Evolutionary conservation across 2,888 invertebrate species (phyloP).

Genomic region (Drosophila fungiperda): DNA sequence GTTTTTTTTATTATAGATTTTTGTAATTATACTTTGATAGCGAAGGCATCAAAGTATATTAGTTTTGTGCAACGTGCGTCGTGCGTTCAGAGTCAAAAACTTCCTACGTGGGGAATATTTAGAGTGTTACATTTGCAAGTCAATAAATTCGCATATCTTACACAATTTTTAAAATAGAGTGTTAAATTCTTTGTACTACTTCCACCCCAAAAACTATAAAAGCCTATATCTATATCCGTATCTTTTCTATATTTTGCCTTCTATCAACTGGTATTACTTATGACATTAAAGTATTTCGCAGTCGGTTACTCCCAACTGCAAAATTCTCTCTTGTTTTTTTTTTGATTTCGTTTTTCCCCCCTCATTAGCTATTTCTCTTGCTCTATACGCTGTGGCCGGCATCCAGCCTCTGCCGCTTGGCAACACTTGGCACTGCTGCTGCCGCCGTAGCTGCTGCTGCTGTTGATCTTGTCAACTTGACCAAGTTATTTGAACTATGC

Average conservation of each 20-base stretch:
- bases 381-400: constrained; percentile 41
- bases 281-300: not conserved
- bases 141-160: not conserved
- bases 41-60: not conserved
- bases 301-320: not conserved
- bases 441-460: constrained; percentile 21
- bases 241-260: too few species aligned
- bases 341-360: constrained; percentile 55
- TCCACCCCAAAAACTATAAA: too few species aligned
- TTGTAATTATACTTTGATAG: constrained; percentile 3
- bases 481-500: constrained; percentile 80
- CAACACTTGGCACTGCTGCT: constrained; percentile 61
- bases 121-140: not conserved
- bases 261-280: not conserved
- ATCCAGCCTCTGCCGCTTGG: constrained; percentile 66
- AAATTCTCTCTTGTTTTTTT: constrained; percentile 46
- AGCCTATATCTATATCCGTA: too few species aligned
- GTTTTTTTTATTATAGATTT: constrained; percentile 75
- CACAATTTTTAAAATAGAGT: too few species aligned
- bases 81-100: not conserved
- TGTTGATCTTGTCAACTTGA: constrained; percentile 78
- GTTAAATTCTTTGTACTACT: too few species aligned
- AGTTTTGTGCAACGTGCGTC: not conserved
- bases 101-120: too few species aligned
- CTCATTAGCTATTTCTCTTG: not conserved